Percentiles rank a stretch among this genome's conserved stretches.
Evolutionary conservation across 2,113 vertebrate species (phyloP).

Genomic region (Ciconia maguari): DNA sequence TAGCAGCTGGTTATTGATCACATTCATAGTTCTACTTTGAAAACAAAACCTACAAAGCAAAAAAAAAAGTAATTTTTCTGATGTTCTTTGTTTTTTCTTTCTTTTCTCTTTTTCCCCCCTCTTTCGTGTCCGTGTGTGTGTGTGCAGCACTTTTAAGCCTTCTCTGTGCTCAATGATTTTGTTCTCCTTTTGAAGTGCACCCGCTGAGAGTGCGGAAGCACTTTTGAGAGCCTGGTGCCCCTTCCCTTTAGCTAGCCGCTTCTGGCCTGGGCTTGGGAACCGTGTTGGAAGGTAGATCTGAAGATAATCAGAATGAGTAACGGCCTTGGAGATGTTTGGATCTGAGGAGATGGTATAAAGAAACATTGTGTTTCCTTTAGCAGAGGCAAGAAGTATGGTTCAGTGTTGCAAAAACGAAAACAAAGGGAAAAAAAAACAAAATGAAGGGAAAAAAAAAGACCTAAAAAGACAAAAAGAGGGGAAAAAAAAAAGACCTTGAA

Average conservation of each 20-base stretch:
- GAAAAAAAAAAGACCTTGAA: neutral
- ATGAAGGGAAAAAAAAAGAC: neutral
- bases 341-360: neutral
- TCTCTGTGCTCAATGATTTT: constrained; percentile 48
- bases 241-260: neutral
- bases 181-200: constrained; percentile 2
- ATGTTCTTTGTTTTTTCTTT: constrained; percentile 55
- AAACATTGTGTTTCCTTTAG: constrained; percentile 19
- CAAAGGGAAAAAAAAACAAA: neutral
- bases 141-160: constrained; percentile 58
- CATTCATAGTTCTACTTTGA: neutral
- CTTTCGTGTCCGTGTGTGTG: constrained; percentile 54
- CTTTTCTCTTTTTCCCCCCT: neutral
- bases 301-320: neutral
- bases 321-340: neutral
- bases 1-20: constrained; percentile 65
- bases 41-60: constrained; percentile 8
- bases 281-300: constrained; percentile 64
- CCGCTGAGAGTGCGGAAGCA: neutral
- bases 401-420: neutral
- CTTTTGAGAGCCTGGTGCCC: constrained; percentile 8
- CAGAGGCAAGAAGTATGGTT: constrained; percentile 68
- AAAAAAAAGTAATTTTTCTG: constrained; percentile 1
- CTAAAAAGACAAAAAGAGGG: rapidly evolving
- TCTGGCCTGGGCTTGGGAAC: constrained; percentile 58